Evolutionary conservation across 2,888 invertebrate genomes (phyloP).

Genomic region (Glyphotaelius pellucidus): DNA sequence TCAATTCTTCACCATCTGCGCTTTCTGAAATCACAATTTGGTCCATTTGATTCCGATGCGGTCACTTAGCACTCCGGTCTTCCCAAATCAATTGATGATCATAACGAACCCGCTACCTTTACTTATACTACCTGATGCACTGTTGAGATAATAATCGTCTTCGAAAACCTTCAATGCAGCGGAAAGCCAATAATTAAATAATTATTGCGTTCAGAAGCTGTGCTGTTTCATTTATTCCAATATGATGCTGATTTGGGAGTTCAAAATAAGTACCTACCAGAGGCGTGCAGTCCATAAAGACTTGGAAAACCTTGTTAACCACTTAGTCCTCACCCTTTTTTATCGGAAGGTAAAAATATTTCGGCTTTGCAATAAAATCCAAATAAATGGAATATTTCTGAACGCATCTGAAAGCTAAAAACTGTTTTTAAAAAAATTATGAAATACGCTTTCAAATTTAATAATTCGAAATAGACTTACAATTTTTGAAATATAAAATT

Average conservation of each 20-base stretch:
- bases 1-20: background rate
- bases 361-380: too few relatives aligned
- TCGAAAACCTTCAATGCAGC: background rate
- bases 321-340: too few relatives aligned
- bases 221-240: background rate
- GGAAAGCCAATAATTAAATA: background rate
- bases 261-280: background rate
- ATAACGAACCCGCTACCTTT: background rate
- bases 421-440: too few relatives aligned
- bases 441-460: too few relatives aligned
- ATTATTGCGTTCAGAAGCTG: constrained; percentile 31
- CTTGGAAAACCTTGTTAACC: too few relatives aligned
- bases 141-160: background rate
- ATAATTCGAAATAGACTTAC: too few relatives aligned
- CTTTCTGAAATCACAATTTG: background rate
- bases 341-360: too few relatives aligned
- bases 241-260: constrained; percentile 6
- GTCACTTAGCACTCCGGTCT: background rate
- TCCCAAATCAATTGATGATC: background rate
- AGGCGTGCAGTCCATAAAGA: too few relatives aligned
- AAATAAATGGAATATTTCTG: too few relatives aligned
- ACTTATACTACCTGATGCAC: constrained; percentile 14
- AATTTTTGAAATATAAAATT: too few relatives aligned
- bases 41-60: background rate
- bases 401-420: too few relatives aligned